Percentiles rank a stretch among this genome's conserved stretches.
Evolutionary conservation across 2,797 vertebrate species (phyloP).

Genomic region (Aselliscus stoliczkanus): DNA sequence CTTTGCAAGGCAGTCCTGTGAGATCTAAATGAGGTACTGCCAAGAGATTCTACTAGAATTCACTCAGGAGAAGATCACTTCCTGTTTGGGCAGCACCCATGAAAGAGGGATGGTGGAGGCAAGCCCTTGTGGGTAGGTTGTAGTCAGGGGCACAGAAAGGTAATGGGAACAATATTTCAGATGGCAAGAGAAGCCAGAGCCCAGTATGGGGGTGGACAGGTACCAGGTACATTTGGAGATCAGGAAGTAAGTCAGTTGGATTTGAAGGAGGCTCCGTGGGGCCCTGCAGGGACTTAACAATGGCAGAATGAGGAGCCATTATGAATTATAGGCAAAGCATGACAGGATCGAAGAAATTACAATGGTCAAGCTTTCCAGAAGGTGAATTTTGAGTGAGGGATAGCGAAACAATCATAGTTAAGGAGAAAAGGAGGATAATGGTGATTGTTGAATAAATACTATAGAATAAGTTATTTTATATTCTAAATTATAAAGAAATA

Average conservation of each 20-base stretch:
- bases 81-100: not conserved
- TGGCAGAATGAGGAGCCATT: not conserved
- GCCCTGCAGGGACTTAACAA: not conserved
- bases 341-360: not conserved
- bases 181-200: not conserved
- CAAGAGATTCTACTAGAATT: not conserved
- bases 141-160: not conserved
- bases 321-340: not conserved
- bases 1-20: not conserved
- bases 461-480: not conserved
- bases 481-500: not conserved
- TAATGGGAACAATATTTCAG: not conserved
- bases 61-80: not conserved
- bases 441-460: not conserved
- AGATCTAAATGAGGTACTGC: not conserved
- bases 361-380: not conserved
- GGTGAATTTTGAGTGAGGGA: not conserved
- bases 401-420: not conserved
- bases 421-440: not conserved
- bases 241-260: not conserved
- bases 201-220: not conserved
- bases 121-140: fast-evolving
- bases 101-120: not conserved
- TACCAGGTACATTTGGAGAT: fast-evolving
- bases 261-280: fast-evolving